Conservation (phyloP, 1,140 invertebrate species). For the Solenopsis invicta region DNA sequence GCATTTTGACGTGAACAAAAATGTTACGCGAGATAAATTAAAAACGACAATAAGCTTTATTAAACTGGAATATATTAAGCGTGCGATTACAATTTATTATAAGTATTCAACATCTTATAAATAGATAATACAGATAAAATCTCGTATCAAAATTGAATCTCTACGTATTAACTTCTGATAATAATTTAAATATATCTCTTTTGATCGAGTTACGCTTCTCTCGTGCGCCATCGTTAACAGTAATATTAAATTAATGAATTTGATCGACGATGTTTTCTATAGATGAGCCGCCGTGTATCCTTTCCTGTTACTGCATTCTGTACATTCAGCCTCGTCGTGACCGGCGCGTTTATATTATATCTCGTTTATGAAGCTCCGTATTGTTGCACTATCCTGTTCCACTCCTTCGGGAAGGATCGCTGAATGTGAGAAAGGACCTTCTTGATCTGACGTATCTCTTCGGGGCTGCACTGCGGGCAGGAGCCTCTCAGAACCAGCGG, state of each 20-base stretch:
- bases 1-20: background rate
- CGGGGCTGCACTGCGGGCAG: constrained; percentile 90
- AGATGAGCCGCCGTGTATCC: background rate
- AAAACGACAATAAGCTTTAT: constrained; percentile 18
- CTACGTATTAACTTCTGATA: background rate
- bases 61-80: constrained; percentile 19
- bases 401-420: constrained; percentile 90
- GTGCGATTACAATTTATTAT: background rate
- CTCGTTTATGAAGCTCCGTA: constrained; percentile 83
- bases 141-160: background rate
- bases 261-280: background rate
- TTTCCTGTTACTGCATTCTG: background rate
- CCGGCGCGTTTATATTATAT: constrained; percentile 42
- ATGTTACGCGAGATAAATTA: background rate
- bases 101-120: background rate
- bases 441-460: constrained; percentile 90
- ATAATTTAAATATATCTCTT: constrained; percentile 9
- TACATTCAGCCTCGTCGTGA: constrained; percentile 25
- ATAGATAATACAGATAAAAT: background rate
- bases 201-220: background rate
- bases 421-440: constrained; percentile 91
- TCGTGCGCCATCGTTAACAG: constrained; percentile 3
- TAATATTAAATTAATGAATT: constrained; percentile 33
- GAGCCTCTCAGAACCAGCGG: constrained; percentile 90
- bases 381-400: constrained; percentile 90